These are phyloP conservation scores for Tetheella fluctuosa DNA, from an alignment of 2,888 invertebrate species.

Conservation along the genomic window DNA sequence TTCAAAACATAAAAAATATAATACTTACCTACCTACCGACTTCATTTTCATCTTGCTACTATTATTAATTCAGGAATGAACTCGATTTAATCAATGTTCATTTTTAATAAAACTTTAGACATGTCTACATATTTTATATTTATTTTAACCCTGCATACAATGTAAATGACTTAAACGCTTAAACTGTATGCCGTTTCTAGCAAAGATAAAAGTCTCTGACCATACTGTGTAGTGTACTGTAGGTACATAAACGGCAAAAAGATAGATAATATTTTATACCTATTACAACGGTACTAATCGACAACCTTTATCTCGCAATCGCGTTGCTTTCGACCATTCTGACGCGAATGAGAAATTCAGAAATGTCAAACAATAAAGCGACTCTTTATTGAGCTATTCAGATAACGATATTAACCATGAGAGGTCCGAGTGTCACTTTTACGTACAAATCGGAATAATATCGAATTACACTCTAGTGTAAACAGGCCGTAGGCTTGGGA, in stretches of 20 bases:
- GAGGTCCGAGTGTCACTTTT: constrained; percentile 11
- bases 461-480: constrained; percentile 29
- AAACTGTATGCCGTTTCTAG: background rate
- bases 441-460: constrained; percentile 27
- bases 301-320: constrained; percentile 15
- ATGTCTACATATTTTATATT: no score
- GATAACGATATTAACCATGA: constrained; percentile 23
- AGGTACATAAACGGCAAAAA: constrained; percentile 19
- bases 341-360: constrained; percentile 34
- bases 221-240: background rate
- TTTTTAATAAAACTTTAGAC: no score
- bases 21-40: no score
- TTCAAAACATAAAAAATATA: no score
- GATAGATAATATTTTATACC: constrained; percentile 31
- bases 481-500: constrained; percentile 16
- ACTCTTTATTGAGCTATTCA: constrained; percentile 40
- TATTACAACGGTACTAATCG: constrained; percentile 22
- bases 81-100: no score
- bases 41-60: no score
- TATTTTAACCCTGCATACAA: no score
- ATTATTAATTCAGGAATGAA: no score
- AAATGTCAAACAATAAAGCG: constrained; percentile 41
- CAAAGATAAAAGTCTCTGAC: no score
- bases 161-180: background rate
- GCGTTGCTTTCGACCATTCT: constrained; percentile 25